phyloP scores from a whole-genome alignment of 2,797 vertebrate genomes.

The Pangasius larnaudii region DNA sequence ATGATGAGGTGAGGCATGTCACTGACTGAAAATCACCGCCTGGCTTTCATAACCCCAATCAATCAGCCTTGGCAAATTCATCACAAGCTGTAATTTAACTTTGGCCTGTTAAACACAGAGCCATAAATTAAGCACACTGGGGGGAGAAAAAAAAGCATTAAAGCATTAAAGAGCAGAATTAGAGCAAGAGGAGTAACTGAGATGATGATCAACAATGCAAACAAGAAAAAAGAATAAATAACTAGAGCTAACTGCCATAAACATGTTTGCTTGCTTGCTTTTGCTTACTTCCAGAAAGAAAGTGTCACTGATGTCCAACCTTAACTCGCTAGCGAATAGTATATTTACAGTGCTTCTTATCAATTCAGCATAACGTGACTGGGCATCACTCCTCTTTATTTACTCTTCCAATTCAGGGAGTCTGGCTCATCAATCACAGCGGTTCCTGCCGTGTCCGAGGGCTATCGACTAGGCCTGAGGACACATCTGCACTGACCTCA shows the following conservation, averaged over 20 bases:
- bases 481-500: conserved; percentile 30
- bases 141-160: background rate
- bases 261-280: background rate
- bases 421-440: conserved; percentile 41
- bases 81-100: conserved; percentile 41
- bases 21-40: conserved; percentile 40
- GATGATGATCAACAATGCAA: conserved; percentile 14
- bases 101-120: conserved; percentile 13
- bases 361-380: conserved; percentile 35
- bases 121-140: conserved; percentile 6
- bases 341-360: conserved; percentile 7
- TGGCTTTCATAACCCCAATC: conserved; percentile 30
- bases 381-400: conserved; percentile 41
- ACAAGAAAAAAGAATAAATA: background rate
- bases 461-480: conserved; percentile 29
- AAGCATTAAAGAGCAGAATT: background rate
- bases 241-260: background rate
- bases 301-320: background rate
- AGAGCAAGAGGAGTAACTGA: background rate
- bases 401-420: conserved; percentile 31
- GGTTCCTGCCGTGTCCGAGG: background rate
- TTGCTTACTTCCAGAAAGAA: background rate
- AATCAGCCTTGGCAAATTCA: conserved; percentile 35
- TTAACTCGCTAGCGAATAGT: background rate
- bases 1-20: conserved; percentile 53